Percentiles rank a stretch among this genome's conserved stretches.
These are phyloP conservation scores for Neogobius melanostomus DNA, from an alignment of 2,113 vertebrate species.

Conservation along the genomic window DNA sequence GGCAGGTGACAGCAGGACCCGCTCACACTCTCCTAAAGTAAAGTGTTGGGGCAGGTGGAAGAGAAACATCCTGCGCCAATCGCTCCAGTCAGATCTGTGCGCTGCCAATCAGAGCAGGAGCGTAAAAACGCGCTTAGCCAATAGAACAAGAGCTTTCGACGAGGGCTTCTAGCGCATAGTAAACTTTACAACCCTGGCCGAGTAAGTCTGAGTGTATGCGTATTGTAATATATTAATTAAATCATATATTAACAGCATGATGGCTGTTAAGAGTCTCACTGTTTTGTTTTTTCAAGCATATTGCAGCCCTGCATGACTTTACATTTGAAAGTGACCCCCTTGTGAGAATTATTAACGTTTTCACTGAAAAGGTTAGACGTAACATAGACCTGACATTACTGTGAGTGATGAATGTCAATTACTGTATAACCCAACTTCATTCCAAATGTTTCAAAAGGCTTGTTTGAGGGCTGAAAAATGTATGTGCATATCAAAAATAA, in stretches of 20 bases:
- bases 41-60: conserved; percentile 13
- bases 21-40: neutral
- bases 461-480: neutral
- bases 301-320: no score
- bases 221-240: neutral
- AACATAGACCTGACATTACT: no score
- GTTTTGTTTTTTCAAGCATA: no score
- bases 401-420: no score
- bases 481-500: neutral
- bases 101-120: conserved; percentile 44
- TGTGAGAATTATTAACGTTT: no score
- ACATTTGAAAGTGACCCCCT: no score
- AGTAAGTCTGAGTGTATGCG: neutral
- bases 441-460: neutral
- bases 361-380: no score
- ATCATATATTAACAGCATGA: no score
- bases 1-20: neutral
- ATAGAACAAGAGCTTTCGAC: neutral
- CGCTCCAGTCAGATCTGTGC: neutral
- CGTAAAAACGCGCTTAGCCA: conserved; percentile 16
- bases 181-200: neutral
- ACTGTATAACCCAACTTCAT: no score
- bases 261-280: no score
- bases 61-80: conserved; percentile 17
- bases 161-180: neutral